Conservation (phyloP, 2,113 vertebrate genomes). For the Chelonoidis abingdonii region DNA sequence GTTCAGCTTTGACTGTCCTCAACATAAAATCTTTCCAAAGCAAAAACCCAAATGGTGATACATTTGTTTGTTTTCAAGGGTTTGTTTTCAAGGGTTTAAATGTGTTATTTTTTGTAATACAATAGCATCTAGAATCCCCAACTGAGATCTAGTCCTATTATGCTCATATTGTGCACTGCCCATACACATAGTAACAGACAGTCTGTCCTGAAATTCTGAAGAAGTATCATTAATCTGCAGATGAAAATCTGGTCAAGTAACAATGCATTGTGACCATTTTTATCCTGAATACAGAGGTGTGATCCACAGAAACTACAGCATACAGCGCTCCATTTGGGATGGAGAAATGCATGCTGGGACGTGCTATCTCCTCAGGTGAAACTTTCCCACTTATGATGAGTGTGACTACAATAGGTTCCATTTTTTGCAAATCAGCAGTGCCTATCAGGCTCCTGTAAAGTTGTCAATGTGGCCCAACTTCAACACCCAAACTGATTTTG, state of each 20-base stretch:
- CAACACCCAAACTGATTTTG: neutral
- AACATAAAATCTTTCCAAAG: neutral
- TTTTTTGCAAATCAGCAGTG: neutral
- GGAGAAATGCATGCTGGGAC: neutral
- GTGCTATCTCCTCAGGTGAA: neutral
- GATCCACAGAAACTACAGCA: neutral
- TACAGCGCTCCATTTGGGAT: neutral
- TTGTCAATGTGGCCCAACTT: neutral
- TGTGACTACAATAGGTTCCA: neutral
- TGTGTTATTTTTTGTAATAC: neutral
- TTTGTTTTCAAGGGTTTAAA: neutral
- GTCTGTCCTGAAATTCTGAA: neutral
- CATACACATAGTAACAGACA: neutral
- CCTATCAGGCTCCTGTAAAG: rapidly evolving
- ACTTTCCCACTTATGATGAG: neutral
- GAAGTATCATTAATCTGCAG: neutral
- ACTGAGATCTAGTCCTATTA: neutral
- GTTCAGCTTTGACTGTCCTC: neutral
- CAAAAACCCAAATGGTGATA: neutral
- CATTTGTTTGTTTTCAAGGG: neutral
- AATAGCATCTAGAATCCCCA: neutral
- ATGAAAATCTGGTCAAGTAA: neutral
- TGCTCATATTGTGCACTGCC: neutral
- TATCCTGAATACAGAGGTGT: neutral
- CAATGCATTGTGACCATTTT: neutral